These are phyloP conservation scores for Phalera bucephala DNA, from an alignment of 2,888 invertebrate genomes.

Conservation along the genomic window DNA sequence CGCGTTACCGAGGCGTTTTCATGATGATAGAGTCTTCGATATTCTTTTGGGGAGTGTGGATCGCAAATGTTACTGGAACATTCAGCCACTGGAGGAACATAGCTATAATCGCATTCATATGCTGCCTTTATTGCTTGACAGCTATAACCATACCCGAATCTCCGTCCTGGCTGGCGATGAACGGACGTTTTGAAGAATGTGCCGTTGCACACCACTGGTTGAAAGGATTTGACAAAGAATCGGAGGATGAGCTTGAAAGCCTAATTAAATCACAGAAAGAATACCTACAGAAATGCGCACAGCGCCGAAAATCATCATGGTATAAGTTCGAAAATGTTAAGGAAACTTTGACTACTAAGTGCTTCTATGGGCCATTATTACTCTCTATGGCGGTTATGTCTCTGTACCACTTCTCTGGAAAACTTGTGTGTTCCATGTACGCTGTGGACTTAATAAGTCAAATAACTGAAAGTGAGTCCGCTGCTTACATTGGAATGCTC, in stretches of 20 bases:
- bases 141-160: conserved; percentile 41
- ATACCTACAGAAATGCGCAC: conserved; percentile 15
- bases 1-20: conserved; percentile 49
- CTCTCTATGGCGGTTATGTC: conserved; percentile 36
- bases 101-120: conserved; percentile 34
- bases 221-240: conserved; percentile 33
- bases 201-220: conserved; percentile 37
- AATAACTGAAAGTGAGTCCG: conserved; percentile 46
- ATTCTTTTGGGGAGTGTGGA: conserved; percentile 54
- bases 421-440: conserved; percentile 47
- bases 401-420: conserved; percentile 37
- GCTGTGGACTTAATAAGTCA: conserved; percentile 49
- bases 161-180: conserved; percentile 45
- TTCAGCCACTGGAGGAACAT: conserved; percentile 51
- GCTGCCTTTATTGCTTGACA: conserved; percentile 30
- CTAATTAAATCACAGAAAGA: conserved; percentile 33
- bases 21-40: conserved; percentile 50
- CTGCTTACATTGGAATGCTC: conserved; percentile 56
- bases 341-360: conserved; percentile 22
- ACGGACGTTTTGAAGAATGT: conserved; percentile 33
- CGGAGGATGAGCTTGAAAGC: conserved; percentile 37
- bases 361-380: conserved; percentile 42
- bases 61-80: conserved; percentile 50
- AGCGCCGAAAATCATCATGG: conserved; percentile 13
- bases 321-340: conserved; percentile 17